Base-by-base conservation (phyloP, 2,113 vertebrate species). In the Nansenia antarctica region DNA sequence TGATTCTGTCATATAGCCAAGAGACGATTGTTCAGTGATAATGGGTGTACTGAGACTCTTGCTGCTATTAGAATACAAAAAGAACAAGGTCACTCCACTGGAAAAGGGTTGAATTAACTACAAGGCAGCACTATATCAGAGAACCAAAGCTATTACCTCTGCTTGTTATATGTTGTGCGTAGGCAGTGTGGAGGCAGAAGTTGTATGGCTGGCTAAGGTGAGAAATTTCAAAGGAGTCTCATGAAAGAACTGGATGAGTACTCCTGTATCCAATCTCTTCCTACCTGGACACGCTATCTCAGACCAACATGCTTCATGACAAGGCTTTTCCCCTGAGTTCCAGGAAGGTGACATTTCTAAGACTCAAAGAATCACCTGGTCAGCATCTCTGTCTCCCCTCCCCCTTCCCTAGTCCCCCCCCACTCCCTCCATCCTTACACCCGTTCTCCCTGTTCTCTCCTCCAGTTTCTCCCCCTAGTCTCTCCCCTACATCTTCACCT, bases 231-330 rank as follows among this genome's bases (percentile, higher is more conserved):
- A 49, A 49, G 4, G 5, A 70, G 24, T 14, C 54, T 71, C 24
- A 29, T 65, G 61, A 72, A 74, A 72, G 39, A 34, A 35, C 31
- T 42, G n/a, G 58, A 78, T 78, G 54, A 73, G 9, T 49, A 62
- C 18, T 67, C 52, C 18, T 42, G 39, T 11, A 42, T 3, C 14
- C 64, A 30, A n/a, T 32, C 14, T 31, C 30, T 18, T 9, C 7
- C 7, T 20, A 8, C 49, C 18, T 31, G 29, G 15, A 58, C 11
- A 15, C 9, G 15, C 20, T 34, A 22, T 35, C 11, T 18, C 31
- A 34, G n/a, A 20, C 7, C 20, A 60, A 60, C 18, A 22, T 60
- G 32, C 31, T 15, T 1, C 31, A 34, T 58, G 26, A 58, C 15
- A 32, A 32, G 29, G 55, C 12, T 32, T 57, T 58, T 32, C 57